Base-by-base conservation (phyloP, 2,888 invertebrate genomes). In the Drosophila paramelanica region DNA sequence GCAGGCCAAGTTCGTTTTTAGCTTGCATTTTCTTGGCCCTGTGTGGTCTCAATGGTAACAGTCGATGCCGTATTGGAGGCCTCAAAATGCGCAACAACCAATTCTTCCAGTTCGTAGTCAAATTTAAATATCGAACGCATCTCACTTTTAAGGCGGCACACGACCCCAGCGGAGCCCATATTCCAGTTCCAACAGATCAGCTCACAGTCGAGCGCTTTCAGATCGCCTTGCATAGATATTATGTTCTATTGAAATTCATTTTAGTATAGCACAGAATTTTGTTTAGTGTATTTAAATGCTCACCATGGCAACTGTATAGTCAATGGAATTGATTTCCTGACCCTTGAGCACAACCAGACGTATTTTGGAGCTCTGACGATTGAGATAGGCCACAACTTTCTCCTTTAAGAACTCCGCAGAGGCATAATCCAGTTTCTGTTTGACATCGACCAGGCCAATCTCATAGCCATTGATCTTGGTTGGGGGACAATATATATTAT, bases 371-470 rank as follows among this genome's bases (percentile, higher is more conserved):
- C 93, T 93, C 78, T 94, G 93, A 4, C 94, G 93, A 49, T 94
- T 96, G 0, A 95, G 95, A 92, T 97, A 97, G 79, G 95, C 94
- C 66, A 98, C 95, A 69, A 96, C 94, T 85, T 94, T 94, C 62
- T 88, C 85, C 78, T 94, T 93, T 76, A 97, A 93, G 92, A 94
- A 95, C 92, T 97, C 97, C 1, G 96, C 96, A 1, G 97, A 95
- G 20, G 97, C 96, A 93, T 96, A 97, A 68, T 95, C 93, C 60
- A 97, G 93, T 86, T 95, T 95, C 81, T 96, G 95, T 89, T 95
- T 95, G 49, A 96, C 95, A 65, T 94, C 94, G 52, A 96, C 95
- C 77, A 96, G 90, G 73, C 94, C 93, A 17, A 94, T 91, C 70
- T 93, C 92, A 39, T 90, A 90, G n/a, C 92, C 92, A 41, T 91